These are phyloP conservation scores for Standfussiana lucernea DNA, from an alignment of 2,888 invertebrate species.

Conservation along the genomic window DNA sequence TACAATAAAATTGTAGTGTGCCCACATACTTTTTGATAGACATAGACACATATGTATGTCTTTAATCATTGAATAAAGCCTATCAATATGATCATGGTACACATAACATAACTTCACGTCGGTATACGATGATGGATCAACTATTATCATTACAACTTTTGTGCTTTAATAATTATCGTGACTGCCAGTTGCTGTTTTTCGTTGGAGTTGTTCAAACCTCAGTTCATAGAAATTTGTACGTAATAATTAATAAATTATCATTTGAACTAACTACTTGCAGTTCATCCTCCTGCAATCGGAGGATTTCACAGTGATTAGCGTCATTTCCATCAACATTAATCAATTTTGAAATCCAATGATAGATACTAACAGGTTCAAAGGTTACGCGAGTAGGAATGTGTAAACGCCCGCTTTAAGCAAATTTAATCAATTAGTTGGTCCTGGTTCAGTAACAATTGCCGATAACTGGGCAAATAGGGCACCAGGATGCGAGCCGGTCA, in stretches of 20 bases:
- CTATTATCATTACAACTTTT: not conserved
- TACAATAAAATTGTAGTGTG: not conserved
- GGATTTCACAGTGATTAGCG: not conserved
- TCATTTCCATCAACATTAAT: not conserved
- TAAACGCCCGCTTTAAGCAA: not conserved
- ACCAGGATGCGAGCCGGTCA: slow-evolving; percentile 16
- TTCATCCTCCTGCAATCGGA: not conserved
- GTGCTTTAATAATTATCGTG: not conserved
- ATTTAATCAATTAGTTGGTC: slow-evolving; percentile 19
- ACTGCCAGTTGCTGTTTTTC: not conserved
- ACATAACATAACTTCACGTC: too few species aligned
- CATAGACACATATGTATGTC: not conserved
- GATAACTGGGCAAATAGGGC: slow-evolving; percentile 36
- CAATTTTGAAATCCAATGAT: not conserved
- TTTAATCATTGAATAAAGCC: not conserved
- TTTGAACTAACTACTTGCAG: not conserved
- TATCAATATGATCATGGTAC: not conserved
- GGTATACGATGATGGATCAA: too few species aligned
- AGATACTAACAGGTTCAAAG: not conserved
- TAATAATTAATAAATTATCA: not conserved
- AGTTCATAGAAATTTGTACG: not conserved
- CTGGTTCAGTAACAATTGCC: slow-evolving; percentile 27
- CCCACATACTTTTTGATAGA: not conserved
- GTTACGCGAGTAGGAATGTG: not conserved
- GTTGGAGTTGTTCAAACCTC: not conserved